These are phyloP conservation scores for Theristus sp. DNA, from an alignment of 2,888 invertebrate species.

Conservation along the genomic window DNA sequence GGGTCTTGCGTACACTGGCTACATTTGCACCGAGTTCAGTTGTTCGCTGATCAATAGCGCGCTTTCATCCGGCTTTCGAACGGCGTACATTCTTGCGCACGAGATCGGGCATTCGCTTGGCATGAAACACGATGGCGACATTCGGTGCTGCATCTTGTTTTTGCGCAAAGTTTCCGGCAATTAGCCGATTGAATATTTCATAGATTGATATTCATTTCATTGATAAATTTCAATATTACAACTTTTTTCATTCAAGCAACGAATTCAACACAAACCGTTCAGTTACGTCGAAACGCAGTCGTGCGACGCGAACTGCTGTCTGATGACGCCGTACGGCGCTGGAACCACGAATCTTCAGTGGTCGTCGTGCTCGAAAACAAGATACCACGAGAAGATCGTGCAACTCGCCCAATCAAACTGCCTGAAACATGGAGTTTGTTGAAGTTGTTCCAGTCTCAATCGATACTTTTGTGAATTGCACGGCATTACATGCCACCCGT, in stretches of 20 bases:
- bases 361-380: background rate
- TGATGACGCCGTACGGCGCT: background rate
- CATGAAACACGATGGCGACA: background rate
- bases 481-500: background rate
- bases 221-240: too few species aligned
- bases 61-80: background rate
- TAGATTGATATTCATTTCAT: too few species aligned
- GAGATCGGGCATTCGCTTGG: background rate
- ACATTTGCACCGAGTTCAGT: background rate
- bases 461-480: background rate
- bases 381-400: background rate
- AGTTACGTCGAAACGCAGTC: background rate
- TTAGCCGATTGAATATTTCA: too few species aligned
- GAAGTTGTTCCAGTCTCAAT: background rate
- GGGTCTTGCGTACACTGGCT: background rate
- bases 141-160: background rate
- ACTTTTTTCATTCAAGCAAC: too few species aligned
- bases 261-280: too few species aligned
- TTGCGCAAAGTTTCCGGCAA: background rate
- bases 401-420: background rate
- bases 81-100: background rate
- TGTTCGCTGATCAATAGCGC: background rate
- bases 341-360: background rate
- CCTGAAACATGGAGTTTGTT: background rate
- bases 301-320: background rate